Base-by-base conservation (phyloP, 1,140 invertebrate genomes). In the Brachionus paranguensis region DNA sequence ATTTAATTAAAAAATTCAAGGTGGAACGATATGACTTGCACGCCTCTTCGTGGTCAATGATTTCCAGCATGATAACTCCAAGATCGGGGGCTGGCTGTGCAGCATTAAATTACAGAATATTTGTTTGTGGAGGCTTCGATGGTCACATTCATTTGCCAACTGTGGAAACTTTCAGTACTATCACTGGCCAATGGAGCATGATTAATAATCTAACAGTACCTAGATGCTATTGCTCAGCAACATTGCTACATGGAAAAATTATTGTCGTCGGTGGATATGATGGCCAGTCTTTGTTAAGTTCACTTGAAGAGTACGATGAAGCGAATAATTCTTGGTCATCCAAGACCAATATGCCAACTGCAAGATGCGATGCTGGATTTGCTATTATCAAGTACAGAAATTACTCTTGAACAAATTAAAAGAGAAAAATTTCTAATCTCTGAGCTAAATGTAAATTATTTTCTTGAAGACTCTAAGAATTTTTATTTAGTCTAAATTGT, bases 121-220 rank as follows among this genome's bases (percentile, higher is more conserved):
- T 98, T 89, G 96, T 96, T 11, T 95, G 96, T 17, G 96, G 96
- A n/a, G 97, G 97, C 2, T 96, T 99, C 89, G 97, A 99, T 91
- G 97, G 97, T 7, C 96, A 98, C 89, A 95, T 94, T 86, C 99
- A 98, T 91, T 91, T 99, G 43, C 98, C 99, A 89, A 96, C 94
- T 87, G 95, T 97, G 24, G 96, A 98, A 90, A 93, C 94, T 86
- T 98, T 97, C 90, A 96, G 99, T 91, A 96, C 96, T 3, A 95
- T 96, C 89, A 97, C 95, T 1, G 97, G 97, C 90, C 95, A 97
- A 89, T 99, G 97, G 97, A 96, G 95, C 53, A 84, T 60, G 85
- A 68, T 88, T 41, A 85, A 85, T 4, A 85, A 85, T 84, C 87
- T 89, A 86, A 86, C 85, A n/a, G 86, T 87, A 2, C 87, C 88